These are phyloP conservation scores for Cylas formicarius DNA, from an alignment of 1,140 invertebrate genomes.

Conservation along the genomic window DNA sequence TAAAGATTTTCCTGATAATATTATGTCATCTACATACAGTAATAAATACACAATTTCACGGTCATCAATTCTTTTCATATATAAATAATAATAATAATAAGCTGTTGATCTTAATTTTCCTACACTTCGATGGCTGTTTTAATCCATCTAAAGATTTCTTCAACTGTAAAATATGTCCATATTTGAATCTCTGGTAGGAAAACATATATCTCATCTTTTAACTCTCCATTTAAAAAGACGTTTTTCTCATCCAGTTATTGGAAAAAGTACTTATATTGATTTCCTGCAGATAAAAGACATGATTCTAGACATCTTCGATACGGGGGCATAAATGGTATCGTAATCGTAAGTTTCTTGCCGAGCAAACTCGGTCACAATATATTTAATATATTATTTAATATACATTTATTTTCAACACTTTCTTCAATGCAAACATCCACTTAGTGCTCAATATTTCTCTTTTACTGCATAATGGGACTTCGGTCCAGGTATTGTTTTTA, in stretches of 20 bases:
- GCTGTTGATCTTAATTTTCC: constrained; percentile 8
- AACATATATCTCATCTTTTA: too few relatives aligned
- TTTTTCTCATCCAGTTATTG: too few relatives aligned
- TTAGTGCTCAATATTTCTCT: constrained; percentile 34
- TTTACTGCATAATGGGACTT: constrained; percentile 29
- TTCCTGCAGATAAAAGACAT: too few relatives aligned
- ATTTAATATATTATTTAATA: constrained; percentile 23
- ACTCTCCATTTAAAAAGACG: too few relatives aligned
- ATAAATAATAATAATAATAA: constrained; percentile 11
- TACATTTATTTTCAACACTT: too few relatives aligned
- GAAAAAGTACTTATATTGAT: too few relatives aligned
- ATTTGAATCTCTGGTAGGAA: constrained; percentile 26
- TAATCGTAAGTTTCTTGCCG: constrained; percentile 37
- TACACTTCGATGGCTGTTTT: constrained; percentile 12
- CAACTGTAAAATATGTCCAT: constrained; percentile 5
- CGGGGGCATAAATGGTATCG: too few relatives aligned
- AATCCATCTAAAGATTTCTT: constrained; percentile 17
- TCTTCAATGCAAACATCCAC: constrained; percentile 41
- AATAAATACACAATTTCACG: constrained; percentile 15
- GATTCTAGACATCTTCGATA: too few relatives aligned
- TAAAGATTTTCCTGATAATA: constrained; percentile 11
- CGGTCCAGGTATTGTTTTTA: constrained; percentile 39
- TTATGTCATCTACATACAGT: constrained; percentile 22
- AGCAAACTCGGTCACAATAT: constrained; percentile 39
- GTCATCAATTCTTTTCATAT: constrained; percentile 3